Conservation (phyloP, 1,140 invertebrate species). For the Orchestia grillus region DNA sequence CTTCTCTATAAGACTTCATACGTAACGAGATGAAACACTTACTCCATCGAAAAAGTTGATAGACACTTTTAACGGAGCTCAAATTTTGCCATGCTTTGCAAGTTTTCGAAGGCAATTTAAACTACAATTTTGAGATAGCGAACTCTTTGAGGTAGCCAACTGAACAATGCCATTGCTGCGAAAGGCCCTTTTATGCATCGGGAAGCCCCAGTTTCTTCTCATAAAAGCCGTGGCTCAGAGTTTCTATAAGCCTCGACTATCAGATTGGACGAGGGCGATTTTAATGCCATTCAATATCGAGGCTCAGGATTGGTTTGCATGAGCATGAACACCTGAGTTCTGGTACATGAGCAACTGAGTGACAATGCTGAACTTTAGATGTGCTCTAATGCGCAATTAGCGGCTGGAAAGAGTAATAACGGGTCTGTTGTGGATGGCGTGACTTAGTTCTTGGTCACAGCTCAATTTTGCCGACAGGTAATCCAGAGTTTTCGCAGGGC, state of each 20-base stretch:
- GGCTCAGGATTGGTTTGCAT: neutral
- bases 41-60: neutral
- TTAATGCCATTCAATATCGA: slow-evolving; percentile 9
- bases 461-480: neutral
- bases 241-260: slow-evolving; percentile 32
- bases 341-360: neutral
- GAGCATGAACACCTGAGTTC: neutral
- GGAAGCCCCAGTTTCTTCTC: neutral
- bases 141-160: neutral
- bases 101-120: neutral
- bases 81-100: neutral
- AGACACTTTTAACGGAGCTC: neutral
- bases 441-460: neutral
- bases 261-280: slow-evolving; percentile 27
- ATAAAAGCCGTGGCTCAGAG: neutral
- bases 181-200: neutral
- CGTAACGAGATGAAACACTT: neutral
- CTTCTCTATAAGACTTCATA: neutral
- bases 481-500: no score
- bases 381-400: neutral
- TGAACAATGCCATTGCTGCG: neutral
- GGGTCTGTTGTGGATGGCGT: neutral
- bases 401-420: neutral
- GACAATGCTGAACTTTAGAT: neutral
- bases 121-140: neutral